Conservation (phyloP, 2,888 invertebrate species). For the Prosapia bicincta region DNA sequence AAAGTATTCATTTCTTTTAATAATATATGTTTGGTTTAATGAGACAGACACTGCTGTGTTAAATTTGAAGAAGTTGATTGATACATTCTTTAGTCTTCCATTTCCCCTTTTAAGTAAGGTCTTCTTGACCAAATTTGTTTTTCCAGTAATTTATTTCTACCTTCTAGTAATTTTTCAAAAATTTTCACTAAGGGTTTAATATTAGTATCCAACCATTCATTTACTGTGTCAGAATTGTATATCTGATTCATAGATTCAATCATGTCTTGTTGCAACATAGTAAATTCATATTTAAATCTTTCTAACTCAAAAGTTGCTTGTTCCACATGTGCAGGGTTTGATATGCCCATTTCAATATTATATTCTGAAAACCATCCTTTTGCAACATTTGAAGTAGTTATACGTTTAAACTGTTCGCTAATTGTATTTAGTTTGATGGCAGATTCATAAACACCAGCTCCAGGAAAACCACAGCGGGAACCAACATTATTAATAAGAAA, state of each 20-base stretch:
- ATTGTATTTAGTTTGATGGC: conserved; percentile 51
- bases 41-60: too few species aligned
- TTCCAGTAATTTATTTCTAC: conserved; percentile 48
- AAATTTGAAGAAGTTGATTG: too few species aligned
- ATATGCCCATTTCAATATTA: conserved; percentile 50
- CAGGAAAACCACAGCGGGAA: conserved; percentile 51
- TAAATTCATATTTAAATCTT: conserved; percentile 47
- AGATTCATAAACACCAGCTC: conserved; percentile 49
- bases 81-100: too few species aligned
- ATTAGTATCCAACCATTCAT: conserved; percentile 50
- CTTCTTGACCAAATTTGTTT: conserved; percentile 53
- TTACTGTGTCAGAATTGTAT: conserved; percentile 47
- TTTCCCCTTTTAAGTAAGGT: conserved; percentile 46
- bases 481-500: conserved; percentile 43
- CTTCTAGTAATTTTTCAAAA: conserved; percentile 46
- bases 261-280: conserved; percentile 48
- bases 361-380: conserved; percentile 55
- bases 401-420: conserved; percentile 33
- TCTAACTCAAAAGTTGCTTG: conserved; percentile 48
- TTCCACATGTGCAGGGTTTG: conserved; percentile 51
- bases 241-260: conserved; percentile 47
- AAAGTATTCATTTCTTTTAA: too few species aligned
- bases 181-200: conserved; percentile 46
- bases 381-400: conserved; percentile 46
- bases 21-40: too few species aligned